Base-by-base conservation (phyloP, 1,140 invertebrate genomes). In the Apis laboriosa region DNA sequence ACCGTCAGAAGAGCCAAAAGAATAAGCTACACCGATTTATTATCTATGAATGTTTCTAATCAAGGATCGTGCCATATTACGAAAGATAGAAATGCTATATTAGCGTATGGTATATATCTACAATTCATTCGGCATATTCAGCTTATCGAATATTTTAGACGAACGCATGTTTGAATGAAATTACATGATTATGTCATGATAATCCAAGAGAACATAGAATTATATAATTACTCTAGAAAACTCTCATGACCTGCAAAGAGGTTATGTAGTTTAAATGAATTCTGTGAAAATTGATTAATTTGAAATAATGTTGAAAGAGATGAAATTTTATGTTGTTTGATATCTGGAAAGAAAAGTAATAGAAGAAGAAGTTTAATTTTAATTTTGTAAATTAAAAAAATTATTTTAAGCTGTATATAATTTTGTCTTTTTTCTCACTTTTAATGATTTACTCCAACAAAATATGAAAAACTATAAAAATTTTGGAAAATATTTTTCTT, bases 61-160 rank as follows among this genome's bases (percentile, higher is more conserved):
- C 75, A 43, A 61, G 64, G 19, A 83, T 86, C 43, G 34, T 11
- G 19, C 12, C 21, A 28, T 64, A 21, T 84, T 84, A 53, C 81
- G 55, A 80, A 74, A 77, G 60, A 77, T 34, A 24, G 24, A 49
- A 34, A 66, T 13, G 34, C 21, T 74, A 76, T 19, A 74, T 87
- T 86, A 84, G 58, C 85, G 73, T 77, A 83, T 13, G 28, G 56
- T 55, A 56, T 66, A 58, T 61, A 28, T 70, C 55, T 56, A 53
- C 28, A 15, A 75, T 43, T 8, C 24, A 55, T 12, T 17, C 21
- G 72, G 0, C 56, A 61, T 76, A 86, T 86, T 80, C 71, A 82
- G 12, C 63, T 83, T 84, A 84, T 79, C n/a, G 56, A 74, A 75
- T 43, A 55, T 61, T 43, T 28, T 21, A 49, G 53, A 34, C 19